Base-by-base conservation (phyloP, 2,797 vertebrate genomes). In the Picus viridis region DNA sequence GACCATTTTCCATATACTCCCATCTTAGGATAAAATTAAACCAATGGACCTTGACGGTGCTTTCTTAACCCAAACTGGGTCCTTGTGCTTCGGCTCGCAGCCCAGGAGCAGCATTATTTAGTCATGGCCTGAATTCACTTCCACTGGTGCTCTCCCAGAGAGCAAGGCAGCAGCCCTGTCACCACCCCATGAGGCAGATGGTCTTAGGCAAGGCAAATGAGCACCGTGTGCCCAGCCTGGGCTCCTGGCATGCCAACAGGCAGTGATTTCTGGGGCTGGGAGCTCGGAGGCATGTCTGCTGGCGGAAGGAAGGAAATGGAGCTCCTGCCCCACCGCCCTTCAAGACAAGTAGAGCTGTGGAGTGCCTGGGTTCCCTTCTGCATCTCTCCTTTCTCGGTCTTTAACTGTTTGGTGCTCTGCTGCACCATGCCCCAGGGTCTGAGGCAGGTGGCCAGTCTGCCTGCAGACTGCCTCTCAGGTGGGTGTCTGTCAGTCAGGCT, bases 61-160 rank as follows among this genome's bases (percentile, higher is more conserved):
- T 96, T 94, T 85, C 51, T 27, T 94, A 94, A 88, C 89, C 86
- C 90, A 94, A 94, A 92, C 57, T 53, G 71, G 80, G 71, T 90
- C 73, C 82, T 85, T 51, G 51, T 72, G 76, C 69, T 83, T 89
- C 77, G 88, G 53, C 43, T 72, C 80, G 29, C 64, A 76, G 77
- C 77, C 70, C 36, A 27, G 2, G 36, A 56, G 24, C 32, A 17
- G 26, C 82, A 58, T 62, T 78, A 71, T 83, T 95, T 94, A 72
- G 75, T 78, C 67, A 73, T 11, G 47, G 58, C 24, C 49, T 81
- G 78, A 95, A 90, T 95, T 95, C 58, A 59, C 84, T 93, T 93
- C 74, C 69, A n/a, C 39, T 56, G 47, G 68, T 56, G 65, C 62
- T 86, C 68, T 90, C 86, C 49, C 89, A 68, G 76, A 79, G 81